These are phyloP conservation scores for Bucorvus abyssinicus DNA, from an alignment of 2,797 vertebrate genomes.

Conservation along the genomic window DNA sequence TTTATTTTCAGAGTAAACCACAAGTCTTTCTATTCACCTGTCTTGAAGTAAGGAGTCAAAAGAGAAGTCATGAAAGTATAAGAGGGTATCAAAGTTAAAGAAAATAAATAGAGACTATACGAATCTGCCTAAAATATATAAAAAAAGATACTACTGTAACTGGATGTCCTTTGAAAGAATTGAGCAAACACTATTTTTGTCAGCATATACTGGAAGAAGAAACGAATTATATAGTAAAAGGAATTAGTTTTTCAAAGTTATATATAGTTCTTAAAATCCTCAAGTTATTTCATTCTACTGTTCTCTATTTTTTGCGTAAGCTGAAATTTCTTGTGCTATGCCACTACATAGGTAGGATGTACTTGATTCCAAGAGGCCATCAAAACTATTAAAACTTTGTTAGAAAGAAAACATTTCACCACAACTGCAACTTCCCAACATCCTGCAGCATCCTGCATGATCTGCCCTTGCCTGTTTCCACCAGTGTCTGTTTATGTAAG, in stretches of 20 bases:
- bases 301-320: neutral
- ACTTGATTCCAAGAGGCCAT: conserved; percentile 25
- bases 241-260: neutral
- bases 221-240: neutral
- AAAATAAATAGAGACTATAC: neutral
- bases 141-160: neutral
- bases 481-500: neutral
- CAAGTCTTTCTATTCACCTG: neutral
- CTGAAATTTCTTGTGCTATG: conserved; percentile 28
- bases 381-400: conserved; percentile 23
- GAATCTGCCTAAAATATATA: neutral
- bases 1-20: conserved; percentile 6
- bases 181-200: neutral
- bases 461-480: neutral
- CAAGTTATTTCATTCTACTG: neutral
- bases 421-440: neutral
- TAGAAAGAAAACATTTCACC: conserved; percentile 30
- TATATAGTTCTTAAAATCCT: neutral
- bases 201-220: neutral
- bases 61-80: neutral
- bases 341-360: neutral
- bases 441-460: neutral
- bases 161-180: neutral
- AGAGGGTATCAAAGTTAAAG: neutral
- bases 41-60: neutral